Conservation (phyloP, 2,113 vertebrate species). For the Varanus komodoensis region DNA sequence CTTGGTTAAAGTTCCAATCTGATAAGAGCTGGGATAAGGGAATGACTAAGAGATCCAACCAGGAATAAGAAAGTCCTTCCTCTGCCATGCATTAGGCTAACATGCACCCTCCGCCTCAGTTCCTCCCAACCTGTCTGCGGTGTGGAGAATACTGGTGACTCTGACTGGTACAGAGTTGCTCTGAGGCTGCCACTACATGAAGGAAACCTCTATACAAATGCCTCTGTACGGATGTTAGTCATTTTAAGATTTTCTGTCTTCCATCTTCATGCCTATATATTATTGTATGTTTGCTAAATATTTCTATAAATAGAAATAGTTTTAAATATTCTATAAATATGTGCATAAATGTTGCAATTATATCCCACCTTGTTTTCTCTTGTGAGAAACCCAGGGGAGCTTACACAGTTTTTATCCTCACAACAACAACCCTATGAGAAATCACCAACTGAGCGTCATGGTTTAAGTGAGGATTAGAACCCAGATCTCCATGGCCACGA, state of each 20-base stretch:
- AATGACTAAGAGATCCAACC: accelerated
- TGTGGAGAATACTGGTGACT: background rate
- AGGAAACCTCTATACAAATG: background rate
- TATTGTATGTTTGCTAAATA: background rate
- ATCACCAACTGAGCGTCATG: too few relatives aligned
- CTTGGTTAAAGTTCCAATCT: constrained; percentile 32
- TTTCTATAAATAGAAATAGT: background rate
- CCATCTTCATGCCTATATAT: constrained; percentile 5
- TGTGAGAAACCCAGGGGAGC: too few relatives aligned
- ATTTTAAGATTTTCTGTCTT: background rate
- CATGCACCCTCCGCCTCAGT: background rate
- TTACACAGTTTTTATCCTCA: too few relatives aligned
- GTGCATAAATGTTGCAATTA: too few relatives aligned
- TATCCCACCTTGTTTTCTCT: too few relatives aligned
- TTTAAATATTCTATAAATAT: too few relatives aligned
- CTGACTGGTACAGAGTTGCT: background rate
- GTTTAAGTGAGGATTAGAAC: too few relatives aligned
- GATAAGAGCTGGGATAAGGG: constrained; percentile 14
- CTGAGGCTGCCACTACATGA: background rate
- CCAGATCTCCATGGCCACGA: too few relatives aligned
- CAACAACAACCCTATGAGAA: too few relatives aligned
- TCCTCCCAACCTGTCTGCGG: too few relatives aligned
- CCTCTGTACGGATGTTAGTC: background rate
- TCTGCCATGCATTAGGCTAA: background rate
- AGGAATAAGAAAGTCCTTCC: too few relatives aligned